Percentiles rank a stretch among this genome's conserved stretches.
Evolutionary conservation across 2,888 invertebrate genomes (phyloP).

Genomic region (Steinernema carpocapsae): DNA sequence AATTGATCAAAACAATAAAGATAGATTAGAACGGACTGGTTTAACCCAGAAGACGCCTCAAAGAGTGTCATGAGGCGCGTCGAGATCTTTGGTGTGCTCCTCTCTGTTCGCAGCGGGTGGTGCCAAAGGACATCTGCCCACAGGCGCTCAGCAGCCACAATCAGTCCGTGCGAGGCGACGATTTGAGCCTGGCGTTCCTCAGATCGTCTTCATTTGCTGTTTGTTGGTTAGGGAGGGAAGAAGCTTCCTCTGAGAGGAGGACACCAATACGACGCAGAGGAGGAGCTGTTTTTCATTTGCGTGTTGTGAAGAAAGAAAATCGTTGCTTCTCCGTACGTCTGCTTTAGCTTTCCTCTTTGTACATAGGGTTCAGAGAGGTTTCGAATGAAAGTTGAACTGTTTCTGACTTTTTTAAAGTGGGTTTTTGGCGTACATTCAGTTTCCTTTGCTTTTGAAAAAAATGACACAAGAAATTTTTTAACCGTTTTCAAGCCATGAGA

Average conservation of each 20-base stretch:
- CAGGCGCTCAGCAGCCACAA: neutral
- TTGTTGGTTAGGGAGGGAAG: no score
- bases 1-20: constrained; percentile 30
- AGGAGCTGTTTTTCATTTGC: constrained; percentile 20
- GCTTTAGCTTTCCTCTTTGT: no score
- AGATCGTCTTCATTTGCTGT: neutral
- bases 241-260: no score
- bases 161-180: neutral
- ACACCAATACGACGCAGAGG: no score
- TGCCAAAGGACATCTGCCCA: constrained; percentile 16
- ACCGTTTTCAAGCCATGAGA: no score
- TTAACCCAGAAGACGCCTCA: neutral
- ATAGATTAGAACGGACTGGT: constrained; percentile 24
- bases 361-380: no score
- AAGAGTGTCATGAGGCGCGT: neutral
- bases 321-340: no score
- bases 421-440: no score
- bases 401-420: no score
- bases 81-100: neutral
- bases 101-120: constrained; percentile 24
- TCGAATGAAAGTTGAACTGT: no score
- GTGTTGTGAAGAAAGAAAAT: neutral
- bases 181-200: neutral
- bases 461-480: no score
- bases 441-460: no score